Base-by-base conservation (phyloP, 2,797 vertebrate species). In the Channallabes apus region DNA sequence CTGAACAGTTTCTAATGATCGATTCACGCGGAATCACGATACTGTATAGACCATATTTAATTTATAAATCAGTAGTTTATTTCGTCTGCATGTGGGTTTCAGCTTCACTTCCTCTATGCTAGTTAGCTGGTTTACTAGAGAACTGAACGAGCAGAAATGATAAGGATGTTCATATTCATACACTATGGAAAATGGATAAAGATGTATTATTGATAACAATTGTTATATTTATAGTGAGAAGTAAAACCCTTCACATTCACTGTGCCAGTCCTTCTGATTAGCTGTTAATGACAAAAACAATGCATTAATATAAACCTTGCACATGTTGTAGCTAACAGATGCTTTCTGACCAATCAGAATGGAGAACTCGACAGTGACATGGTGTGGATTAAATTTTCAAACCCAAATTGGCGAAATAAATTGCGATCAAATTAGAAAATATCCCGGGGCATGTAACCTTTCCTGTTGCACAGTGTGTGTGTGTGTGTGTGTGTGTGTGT, bases 351-450 rank as follows among this genome's bases (percentile, higher is more conserved):
- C 3, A 35, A 58, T 77, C 51, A 35, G 75, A 32, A 22, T 35
- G 0, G 29, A 77, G 75, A 6, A 29, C 73, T 20, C 2, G 20
- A 41, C 35, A 41, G 51, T 8, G 8, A 17, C 2, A 14, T 3
- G 7, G 73, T 78, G 75, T 15, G 18, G 56, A 78, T 78, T 35
- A 24, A 62, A 79, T 78, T 61, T 9, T 56, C 72, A 76, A 58
- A 76, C 6, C 18, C 75, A 78, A 78, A 35, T 61, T 78, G 56
- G 75, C 17, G 29, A 78, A 78, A 78, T 38, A 24, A 78, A 78
- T 59, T 61, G 27, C 17, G 56, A 58, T 76, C 54, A 58, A 58
- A 32, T 58, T 22, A 62, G 24, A 35, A 62, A 79, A 79, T 62
- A 79, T 62, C 35, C 77, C 6, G 32, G 12, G 29, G 35, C 17